Conservation (phyloP, 2,113 vertebrate species). For the Cebidichthys violaceus region DNA sequence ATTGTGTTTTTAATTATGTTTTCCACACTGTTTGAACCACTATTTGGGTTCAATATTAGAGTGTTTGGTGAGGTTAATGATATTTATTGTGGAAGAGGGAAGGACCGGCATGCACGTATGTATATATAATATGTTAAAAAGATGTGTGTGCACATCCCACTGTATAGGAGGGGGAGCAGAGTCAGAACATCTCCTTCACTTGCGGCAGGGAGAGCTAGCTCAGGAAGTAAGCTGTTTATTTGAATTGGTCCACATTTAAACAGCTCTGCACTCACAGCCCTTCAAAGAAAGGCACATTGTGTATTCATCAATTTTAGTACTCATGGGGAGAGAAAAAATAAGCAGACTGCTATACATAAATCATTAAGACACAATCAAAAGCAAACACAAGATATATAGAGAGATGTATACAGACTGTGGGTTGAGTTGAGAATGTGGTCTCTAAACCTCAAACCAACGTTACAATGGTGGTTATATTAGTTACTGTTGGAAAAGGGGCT, state of each 20-base stretch:
- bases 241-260: conserved; percentile 78
- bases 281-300: conserved; percentile 75
- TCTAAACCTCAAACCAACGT: conserved; percentile 61
- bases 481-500: conserved; percentile 57
- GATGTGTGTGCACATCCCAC: conserved; percentile 56
- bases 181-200: conserved; percentile 58
- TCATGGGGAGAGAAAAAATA: conserved; percentile 76
- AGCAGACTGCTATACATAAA: conserved; percentile 77
- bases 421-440: conserved; percentile 60
- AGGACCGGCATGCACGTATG: conserved; percentile 6
- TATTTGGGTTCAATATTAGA: conserved; percentile 32
- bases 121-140: conserved; percentile 43
- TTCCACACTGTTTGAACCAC: conserved; percentile 11
- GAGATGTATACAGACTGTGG: conserved; percentile 49
- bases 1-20: conserved; percentile 51
- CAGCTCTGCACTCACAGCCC: conserved; percentile 65
- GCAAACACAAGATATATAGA: conserved; percentile 65
- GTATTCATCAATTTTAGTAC: conserved; percentile 76
- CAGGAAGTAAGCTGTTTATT: conserved; percentile 80
- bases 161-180: conserved; percentile 24
- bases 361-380: conserved; percentile 77
- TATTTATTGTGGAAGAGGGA: conserved; percentile 49
- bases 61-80: conserved; percentile 50
- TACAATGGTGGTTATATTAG: conserved; percentile 44
- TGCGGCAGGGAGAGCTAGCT: conserved; percentile 53